phyloP scores from a whole-genome alignment of 2,113 vertebrate species.

The Coreoperca whiteheadi region DNA sequence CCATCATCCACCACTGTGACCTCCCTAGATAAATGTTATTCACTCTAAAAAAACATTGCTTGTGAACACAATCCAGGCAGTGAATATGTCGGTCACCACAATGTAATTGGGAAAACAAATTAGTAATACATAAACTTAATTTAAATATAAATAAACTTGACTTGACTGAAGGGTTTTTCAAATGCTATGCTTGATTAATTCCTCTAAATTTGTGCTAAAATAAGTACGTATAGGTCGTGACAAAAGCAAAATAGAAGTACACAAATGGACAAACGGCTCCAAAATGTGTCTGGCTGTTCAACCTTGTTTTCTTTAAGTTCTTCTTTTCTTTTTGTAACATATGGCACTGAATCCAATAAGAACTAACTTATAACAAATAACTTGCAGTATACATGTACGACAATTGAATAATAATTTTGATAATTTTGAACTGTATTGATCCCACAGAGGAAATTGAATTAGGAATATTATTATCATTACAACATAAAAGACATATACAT shows the following conservation, averaged over 20 bases:
- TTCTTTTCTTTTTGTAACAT: not conserved
- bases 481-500: not conserved
- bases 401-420: slow-evolving; percentile 20
- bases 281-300: not conserved
- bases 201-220: not conserved
- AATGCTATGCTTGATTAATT: not conserved
- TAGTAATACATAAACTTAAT: not conserved
- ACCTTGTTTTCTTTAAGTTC: not conserved
- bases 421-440: slow-evolving; percentile 1
- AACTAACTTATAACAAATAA: slow-evolving; percentile 23
- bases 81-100: not conserved
- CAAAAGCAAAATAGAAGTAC: not conserved
- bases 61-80: not conserved
- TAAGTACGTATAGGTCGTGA: not conserved
- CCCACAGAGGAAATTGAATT: slow-evolving; percentile 23
- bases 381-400: slow-evolving; percentile 7
- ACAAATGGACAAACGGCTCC: not conserved
- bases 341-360: slow-evolving; percentile 19
- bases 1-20: not conserved
- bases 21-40: not conserved
- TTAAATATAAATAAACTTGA: too few species aligned
- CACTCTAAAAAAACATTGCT: not conserved
- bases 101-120: not conserved
- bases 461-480: not conserved
- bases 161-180: not conserved